Evolutionary conservation across 2,797 vertebrate genomes (phyloP), one percentile per base, ranked within the genome.

Genomic region (Argyrosomus regius): DNA sequence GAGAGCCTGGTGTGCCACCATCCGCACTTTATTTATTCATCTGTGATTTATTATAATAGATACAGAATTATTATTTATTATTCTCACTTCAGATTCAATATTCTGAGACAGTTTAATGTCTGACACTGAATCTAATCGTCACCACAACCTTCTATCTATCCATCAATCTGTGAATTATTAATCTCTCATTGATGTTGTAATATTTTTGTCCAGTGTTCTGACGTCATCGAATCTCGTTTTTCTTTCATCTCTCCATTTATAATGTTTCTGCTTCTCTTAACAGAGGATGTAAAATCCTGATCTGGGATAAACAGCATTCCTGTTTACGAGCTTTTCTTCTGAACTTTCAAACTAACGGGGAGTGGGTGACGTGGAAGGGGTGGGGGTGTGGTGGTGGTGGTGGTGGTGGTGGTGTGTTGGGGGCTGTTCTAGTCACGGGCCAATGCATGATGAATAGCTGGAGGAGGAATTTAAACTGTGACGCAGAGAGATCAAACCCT

Each of bases 401-500:
- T 35, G 28, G 28, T 4, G 31, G 5, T 31, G 31, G 31, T 31
- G 31, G 31, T 31, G 26, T 2, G 31, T 6, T 6, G 35, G 35
- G 2, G 35, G 35, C 35, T 35, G 67, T 8, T 53, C 50, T 67
- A 59, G 66, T 86, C 57, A 70, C 22, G 52, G 50, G 14, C 50
- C 66, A 70, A 0, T 24, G 72, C 66, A 0, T 89, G 75, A 90
- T 77, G 59, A 83, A 89, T 74, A 52, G 57, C 58, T n/a, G 46
- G 49, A 20, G 65, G 54, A 90, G 80, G 87, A 91, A 88, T 89
- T 76, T 76, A 67, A 65, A 58, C 22, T 50, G 58, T 76, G 78
- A 86, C 69, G 72, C 74, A 63, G 61, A 43, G 50, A 86, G 50
- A 81, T 90, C 70, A 82, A 82, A 78, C 75, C 77, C 78, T 18